These are phyloP conservation scores for Helicolenus hilgendorfi DNA, from an alignment of 2,797 vertebrate genomes.

Conservation along the genomic window DNA sequence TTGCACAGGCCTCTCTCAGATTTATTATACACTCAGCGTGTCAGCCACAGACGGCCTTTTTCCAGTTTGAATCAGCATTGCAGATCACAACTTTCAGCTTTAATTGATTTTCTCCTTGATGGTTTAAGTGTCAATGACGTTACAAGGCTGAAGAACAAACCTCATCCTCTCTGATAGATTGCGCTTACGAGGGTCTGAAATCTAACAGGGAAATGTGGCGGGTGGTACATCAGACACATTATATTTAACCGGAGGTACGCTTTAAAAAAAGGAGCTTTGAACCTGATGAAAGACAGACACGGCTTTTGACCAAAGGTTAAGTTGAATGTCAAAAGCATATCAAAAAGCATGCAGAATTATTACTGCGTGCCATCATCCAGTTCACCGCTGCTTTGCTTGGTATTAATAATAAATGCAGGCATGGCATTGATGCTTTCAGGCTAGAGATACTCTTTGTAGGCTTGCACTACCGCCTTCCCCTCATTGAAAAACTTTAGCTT, in stretches of 20 bases:
- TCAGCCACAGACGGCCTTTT: conserved; percentile 26
- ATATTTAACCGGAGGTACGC: conserved; percentile 10
- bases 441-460: not conserved
- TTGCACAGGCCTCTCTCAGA: conserved; percentile 1
- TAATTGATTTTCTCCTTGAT: conserved; percentile 54
- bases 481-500: not conserved
- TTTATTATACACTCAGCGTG: conserved; percentile 26
- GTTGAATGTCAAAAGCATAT: conserved; percentile 65
- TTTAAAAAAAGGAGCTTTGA: conserved; percentile 53
- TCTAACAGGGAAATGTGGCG: conserved; percentile 6
- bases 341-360: conserved; percentile 56
- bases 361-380: conserved; percentile 14
- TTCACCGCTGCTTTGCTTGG: not conserved
- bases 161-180: conserved; percentile 23
- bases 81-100: conserved; percentile 49
- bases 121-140: conserved; percentile 37
- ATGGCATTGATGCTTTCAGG: not conserved
- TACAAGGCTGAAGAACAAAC: conserved; percentile 35
- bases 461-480: not conserved
- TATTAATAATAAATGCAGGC: conserved; percentile 35
- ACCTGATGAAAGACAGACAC: conserved; percentile 45
- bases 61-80: conserved; percentile 42
- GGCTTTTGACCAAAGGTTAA: conserved; percentile 77
- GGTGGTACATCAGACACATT: conserved; percentile 14
- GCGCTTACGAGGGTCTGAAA: not conserved